Evolutionary conservation across 2,797 vertebrate genomes (phyloP).

Genomic region (Loriculus beryllinus): DNA sequence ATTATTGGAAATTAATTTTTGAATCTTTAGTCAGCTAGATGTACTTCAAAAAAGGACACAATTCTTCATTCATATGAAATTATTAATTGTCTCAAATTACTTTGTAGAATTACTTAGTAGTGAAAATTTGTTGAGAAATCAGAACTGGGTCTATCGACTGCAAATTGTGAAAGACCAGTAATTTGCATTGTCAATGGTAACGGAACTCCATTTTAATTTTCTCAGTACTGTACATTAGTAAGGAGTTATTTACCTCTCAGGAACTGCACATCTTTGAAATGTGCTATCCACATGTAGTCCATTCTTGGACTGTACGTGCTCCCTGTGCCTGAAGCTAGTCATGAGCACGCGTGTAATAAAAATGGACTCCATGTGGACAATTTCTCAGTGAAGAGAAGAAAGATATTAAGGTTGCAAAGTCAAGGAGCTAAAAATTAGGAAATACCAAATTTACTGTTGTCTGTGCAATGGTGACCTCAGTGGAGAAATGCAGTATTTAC

Average conservation of each 20-base stretch:
- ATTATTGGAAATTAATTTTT: neutral
- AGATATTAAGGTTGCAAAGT: slow-evolving; percentile 13
- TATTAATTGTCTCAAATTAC: neutral
- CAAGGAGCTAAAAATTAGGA: slow-evolving; percentile 11
- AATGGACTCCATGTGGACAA: slow-evolving; percentile 46
- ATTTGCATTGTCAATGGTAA: neutral
- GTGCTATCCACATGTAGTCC: slow-evolving; percentile 47
- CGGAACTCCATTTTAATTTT: neutral
- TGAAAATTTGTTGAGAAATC: neutral
- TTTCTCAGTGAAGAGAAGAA: slow-evolving; percentile 13
- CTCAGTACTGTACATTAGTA: neutral
- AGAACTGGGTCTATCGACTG: neutral
- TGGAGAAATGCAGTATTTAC: neutral
- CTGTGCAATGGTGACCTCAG: neutral
- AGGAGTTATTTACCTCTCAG: slow-evolving; percentile 22
- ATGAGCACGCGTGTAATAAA: neutral
- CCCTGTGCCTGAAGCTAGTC: slow-evolving; percentile 14
- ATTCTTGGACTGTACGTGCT: slow-evolving; percentile 27
- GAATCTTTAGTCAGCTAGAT: neutral
- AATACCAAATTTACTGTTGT: slow-evolving; percentile 5
- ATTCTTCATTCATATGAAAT: neutral
- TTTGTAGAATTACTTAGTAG: neutral
- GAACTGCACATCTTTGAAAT: slow-evolving; percentile 26
- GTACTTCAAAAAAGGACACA: neutral
- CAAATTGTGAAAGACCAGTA: neutral